Percentiles rank a stretch among this genome's conserved stretches.
These are phyloP conservation scores for Phengaris alcon DNA, from an alignment of 2,888 invertebrate genomes.

Conservation along the genomic window DNA sequence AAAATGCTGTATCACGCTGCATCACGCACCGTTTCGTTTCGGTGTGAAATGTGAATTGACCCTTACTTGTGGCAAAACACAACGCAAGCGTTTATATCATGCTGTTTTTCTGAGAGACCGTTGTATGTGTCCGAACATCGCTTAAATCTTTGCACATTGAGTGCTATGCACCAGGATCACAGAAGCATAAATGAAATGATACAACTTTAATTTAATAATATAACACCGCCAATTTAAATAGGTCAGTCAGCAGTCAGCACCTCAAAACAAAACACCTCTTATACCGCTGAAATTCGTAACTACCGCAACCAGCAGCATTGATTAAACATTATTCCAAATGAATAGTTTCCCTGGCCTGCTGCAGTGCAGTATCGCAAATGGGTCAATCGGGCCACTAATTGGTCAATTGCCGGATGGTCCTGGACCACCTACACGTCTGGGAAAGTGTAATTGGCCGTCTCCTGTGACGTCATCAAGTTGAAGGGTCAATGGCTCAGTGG, in stretches of 20 bases:
- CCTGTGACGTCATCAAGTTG: constrained; percentile 1
- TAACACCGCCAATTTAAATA: not conserved
- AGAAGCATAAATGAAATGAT: too few relatives aligned
- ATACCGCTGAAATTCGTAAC: not conserved
- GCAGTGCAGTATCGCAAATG: constrained; percentile 3
- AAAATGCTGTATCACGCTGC: too few relatives aligned
- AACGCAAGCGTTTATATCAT: too few relatives aligned
- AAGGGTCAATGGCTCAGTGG: not conserved
- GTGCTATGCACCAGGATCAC: too few relatives aligned
- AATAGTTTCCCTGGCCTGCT: not conserved
- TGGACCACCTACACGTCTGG: constrained; percentile 21
- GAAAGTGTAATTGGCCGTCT: constrained; percentile 9
- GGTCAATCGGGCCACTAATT: constrained; percentile 3
- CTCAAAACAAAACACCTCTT: not conserved
- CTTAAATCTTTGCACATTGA: too few relatives aligned
- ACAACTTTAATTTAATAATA: not conserved
- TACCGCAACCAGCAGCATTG: not conserved
- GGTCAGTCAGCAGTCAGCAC: too few relatives aligned
- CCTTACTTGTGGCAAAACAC: too few relatives aligned
- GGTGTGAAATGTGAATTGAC: too few relatives aligned
- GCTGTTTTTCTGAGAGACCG: too few relatives aligned
- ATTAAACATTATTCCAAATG: constrained; percentile 10
- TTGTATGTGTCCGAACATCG: too few relatives aligned
- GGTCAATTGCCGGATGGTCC: constrained; percentile 19
- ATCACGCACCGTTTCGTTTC: too few relatives aligned